These are phyloP conservation scores for Squalus acanthias DNA, from an alignment of 2,797 vertebrate genomes.

Conservation along the genomic window DNA sequence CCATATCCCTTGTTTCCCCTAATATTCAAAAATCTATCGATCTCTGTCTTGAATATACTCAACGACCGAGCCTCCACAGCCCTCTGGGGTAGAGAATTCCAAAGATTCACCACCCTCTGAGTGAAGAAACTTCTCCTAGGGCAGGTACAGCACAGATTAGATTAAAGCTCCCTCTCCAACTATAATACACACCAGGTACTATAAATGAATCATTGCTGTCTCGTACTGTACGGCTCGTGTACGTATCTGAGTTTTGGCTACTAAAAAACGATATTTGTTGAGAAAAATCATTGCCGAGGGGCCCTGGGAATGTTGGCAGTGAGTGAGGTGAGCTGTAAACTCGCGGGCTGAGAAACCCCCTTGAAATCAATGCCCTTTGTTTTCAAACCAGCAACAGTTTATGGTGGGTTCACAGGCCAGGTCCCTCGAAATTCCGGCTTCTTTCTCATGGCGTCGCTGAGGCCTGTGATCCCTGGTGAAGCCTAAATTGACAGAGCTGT, in stretches of 20 bases:
- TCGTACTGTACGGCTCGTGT: neutral
- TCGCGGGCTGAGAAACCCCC: neutral
- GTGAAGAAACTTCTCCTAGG: neutral
- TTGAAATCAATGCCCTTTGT: neutral
- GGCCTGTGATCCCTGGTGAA: constrained; percentile 29
- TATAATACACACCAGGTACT: neutral
- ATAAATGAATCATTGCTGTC: neutral
- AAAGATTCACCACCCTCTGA: too few relatives aligned
- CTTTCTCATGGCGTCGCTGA: neutral
- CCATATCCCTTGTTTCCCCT: too few relatives aligned
- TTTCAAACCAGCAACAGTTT: neutral
- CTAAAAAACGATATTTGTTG: neutral
- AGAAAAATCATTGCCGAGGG: neutral
- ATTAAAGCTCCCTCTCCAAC: neutral
- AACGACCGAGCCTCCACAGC: too few relatives aligned
- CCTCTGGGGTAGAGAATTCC: too few relatives aligned
- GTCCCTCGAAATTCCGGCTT: neutral
- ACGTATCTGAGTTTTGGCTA: neutral
- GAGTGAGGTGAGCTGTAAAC: neutral
- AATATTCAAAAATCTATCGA: too few relatives aligned
- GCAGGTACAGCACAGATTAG: neutral
- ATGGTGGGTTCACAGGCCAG: neutral
- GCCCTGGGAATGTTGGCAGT: neutral
- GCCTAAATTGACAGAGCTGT: neutral
- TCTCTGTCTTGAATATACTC: too few relatives aligned